Conservation (phyloP, 1,140 invertebrate genomes). For the Listronotus oregonensis region DNA sequence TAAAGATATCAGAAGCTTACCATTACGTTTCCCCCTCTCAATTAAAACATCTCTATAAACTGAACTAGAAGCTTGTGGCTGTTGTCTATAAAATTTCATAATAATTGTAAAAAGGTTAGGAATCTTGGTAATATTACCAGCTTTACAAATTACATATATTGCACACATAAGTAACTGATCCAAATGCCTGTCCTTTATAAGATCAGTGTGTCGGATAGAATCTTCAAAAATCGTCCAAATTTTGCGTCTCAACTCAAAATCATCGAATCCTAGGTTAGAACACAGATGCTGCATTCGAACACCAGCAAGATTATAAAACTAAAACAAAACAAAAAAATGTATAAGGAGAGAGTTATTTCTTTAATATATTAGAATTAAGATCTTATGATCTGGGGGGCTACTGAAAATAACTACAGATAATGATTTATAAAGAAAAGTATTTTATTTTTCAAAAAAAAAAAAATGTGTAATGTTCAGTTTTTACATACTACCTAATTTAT, state of each 20-base stretch:
- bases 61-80: slow-evolving; percentile 88
- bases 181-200: slow-evolving; percentile 91
- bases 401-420: no score
- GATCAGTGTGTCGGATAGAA: slow-evolving; percentile 75
- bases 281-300: slow-evolving; percentile 90
- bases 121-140: slow-evolving; percentile 57
- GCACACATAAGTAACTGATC: slow-evolving; percentile 98
- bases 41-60: slow-evolving; percentile 91
- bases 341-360: no score
- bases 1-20: no score
- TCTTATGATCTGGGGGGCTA: no score
- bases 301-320: slow-evolving; percentile 92
- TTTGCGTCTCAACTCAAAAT: slow-evolving; percentile 79
- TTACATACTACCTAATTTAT: no score
- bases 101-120: slow-evolving; percentile 75
- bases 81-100: slow-evolving; percentile 89
- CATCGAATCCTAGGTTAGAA: slow-evolving; percentile 73
- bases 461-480: no score
- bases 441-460: no score
- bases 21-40: slow-evolving; percentile 30
- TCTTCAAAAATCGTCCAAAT: slow-evolving; percentile 98
- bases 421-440: no score
- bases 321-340: slow-evolving; percentile 10
- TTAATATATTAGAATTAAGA: no score
- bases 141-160: slow-evolving; percentile 94